phyloP scores from a whole-genome alignment of 92 coral and sea anemone genomes.

The Umimayanthus chanpuru region DNA sequence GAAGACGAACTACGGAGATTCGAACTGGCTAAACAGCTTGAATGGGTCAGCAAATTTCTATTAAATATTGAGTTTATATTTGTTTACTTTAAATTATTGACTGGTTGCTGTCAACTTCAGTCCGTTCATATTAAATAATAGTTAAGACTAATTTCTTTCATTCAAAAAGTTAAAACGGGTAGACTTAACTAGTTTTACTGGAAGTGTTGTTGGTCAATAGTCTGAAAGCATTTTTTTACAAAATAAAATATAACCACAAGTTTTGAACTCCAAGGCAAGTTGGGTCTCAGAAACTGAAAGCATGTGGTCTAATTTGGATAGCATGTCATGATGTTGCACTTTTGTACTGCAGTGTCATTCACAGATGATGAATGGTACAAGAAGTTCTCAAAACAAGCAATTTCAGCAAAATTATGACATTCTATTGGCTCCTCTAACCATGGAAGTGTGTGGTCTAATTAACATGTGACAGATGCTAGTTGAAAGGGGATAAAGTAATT shows the following conservation, averaged over 20 bases:
- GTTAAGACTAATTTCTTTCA: neutral
- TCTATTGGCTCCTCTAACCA: too few relatives aligned
- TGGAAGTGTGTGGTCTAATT: too few relatives aligned
- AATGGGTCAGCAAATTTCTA: slow-evolving; percentile 60
- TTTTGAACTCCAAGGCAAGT: neutral
- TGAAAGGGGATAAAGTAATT: too few relatives aligned
- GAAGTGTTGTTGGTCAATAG: neutral
- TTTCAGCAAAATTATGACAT: too few relatives aligned
- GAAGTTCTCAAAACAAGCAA: too few relatives aligned
- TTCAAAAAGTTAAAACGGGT: neutral
- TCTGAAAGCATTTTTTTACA: too few relatives aligned
- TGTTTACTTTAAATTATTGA: neutral
- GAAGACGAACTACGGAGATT: slow-evolving; percentile 67
- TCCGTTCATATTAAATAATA: neutral
- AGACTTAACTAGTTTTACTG: too few relatives aligned
- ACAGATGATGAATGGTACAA: too few relatives aligned
- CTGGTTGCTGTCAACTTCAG: neutral
- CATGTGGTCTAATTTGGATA: neutral
- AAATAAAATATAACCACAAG: too few relatives aligned
- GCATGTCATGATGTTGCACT: neutral
- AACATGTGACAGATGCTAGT: too few relatives aligned
- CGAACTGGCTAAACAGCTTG: slow-evolving; percentile 77
- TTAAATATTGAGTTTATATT: neutral
- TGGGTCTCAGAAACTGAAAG: neutral
- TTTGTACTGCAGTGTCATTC: too few relatives aligned